Base-by-base conservation (phyloP, 2,888 invertebrate genomes). In the Cremastinae sp. region DNA sequence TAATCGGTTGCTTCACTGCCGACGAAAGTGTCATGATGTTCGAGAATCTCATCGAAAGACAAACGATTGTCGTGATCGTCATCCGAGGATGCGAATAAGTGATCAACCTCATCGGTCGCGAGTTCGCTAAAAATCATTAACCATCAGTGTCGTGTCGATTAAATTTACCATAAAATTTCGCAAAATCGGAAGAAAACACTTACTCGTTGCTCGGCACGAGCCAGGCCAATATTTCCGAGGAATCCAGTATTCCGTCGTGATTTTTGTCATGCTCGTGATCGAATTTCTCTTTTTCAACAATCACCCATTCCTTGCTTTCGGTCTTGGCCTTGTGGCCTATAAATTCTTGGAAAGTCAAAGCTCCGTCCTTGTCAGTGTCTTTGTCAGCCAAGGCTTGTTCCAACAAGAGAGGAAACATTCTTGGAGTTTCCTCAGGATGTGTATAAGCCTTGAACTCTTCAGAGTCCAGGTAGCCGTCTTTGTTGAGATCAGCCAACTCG, bases 1-100 rank as follows among this genome's bases (percentile, higher is more conserved):
- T 95, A 96, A 90, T 96, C 96, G 0, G 97, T 96, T 4, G 95
- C 97, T 91, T 98, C 97, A 86, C 96, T 96, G 64, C 98, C 97
- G 2, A 98, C 98, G 91, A 98, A 98, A 62, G 94, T 93, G 79
- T 96, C 95, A 89, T 97, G 95, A 87, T 97, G 96, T 0, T 93
- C 92, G 0, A 97, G 90, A 53, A 98, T 93, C 92, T 98, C 98
- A 0, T 93, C 92, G 89, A 94, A 96, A 0, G 95, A 93, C 41
- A 98, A 91, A 74, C 93, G 89, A 82, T 94, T 93, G 89, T 98
- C 96, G 85, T 94, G 94, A 90, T 98, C 94, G 82, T 96, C 95
- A 90, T 98, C 98, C 0, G 97, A 94, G 0, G 95, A 91, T 2
- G 94, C 94, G 90, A 98, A 95, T 78, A 98, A 91, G 91, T 98